Base-by-base conservation (phyloP, 2,888 invertebrate genomes). In the Danaus chrysippus region DNA sequence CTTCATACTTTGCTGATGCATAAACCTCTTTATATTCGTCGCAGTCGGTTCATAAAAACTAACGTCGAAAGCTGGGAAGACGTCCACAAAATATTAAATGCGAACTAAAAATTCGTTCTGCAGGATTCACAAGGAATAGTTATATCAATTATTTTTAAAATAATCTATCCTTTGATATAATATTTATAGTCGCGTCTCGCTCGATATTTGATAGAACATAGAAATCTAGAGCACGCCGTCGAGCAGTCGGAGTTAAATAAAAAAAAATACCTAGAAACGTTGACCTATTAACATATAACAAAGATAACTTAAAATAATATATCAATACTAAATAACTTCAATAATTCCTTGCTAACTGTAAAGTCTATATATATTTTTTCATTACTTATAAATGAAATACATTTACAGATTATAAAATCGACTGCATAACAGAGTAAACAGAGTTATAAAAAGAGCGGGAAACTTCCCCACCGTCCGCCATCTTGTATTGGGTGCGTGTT, bases 381-480 rank as follows among this genome's bases (percentile, higher is more conserved):
- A 46, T 13, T 1, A 13, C 0, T 13, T 13, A 46, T 46, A n/a
- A 46, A 46, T 10, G 9, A 46, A 8, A 49, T 11, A 49, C 15
- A 49, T 17, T 17, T 49, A 49, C 9, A 49, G 17, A 49, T 49
- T 56, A 66, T 34, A 59, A 60, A 63, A 61, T 44, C 42, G 46
- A 56, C 62, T 53, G 46, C 23, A 55, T 42, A 61, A 63, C 61
- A 62, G 44, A 56, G 56, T 49, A 49, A 49, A 49, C 49, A 49
- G 49, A 13, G 13, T 46, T 68, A 66, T 64, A 69, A 83, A 86
- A 86, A 86, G 83, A 82, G 86, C 87, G 86, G 87, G 87, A 86
- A 87, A 83, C 82, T 79, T 82, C 80, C 83, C 81, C 74, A 73
- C 66, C 67, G 74, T 71, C 76, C 76, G 85, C 86, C 87, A 86